Percentiles rank a stretch among this genome's conserved stretches.
Evolutionary conservation across 2,113 vertebrate species (phyloP).

Genomic region (Caloenas nicobarica): DNA sequence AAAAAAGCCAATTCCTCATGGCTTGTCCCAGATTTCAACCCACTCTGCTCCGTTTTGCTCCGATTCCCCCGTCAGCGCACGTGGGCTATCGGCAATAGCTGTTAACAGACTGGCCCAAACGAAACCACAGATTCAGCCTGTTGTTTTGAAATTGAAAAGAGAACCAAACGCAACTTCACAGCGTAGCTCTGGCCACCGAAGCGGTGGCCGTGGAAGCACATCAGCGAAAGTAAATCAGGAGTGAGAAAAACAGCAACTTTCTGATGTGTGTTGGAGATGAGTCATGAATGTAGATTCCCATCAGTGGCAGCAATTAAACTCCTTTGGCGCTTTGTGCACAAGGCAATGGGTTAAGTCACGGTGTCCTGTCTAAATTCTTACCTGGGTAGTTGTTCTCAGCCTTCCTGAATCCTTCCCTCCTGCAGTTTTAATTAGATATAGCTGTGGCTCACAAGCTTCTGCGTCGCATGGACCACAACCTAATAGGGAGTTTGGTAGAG

Average conservation of each 20-base stretch:
- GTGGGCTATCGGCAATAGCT: neutral
- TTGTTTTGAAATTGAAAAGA: neutral
- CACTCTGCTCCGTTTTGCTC: neutral
- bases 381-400: neutral
- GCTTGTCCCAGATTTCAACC: neutral
- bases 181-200: accelerated
- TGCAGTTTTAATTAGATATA: neutral
- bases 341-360: neutral
- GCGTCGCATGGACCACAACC: neutral
- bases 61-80: neutral
- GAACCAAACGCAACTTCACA: neutral
- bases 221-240: neutral
- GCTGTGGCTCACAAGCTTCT: neutral
- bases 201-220: neutral
- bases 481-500: neutral
- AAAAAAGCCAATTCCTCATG: neutral
- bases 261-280: neutral
- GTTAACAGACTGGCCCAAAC: neutral
- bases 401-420: neutral
- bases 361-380: neutral
- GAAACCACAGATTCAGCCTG: neutral
- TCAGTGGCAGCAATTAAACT: neutral
- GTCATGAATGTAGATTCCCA: neutral
- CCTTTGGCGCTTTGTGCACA: neutral
- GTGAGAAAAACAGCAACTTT: neutral